Evolutionary conservation across 1,140 invertebrate genomes (phyloP), one percentile per base, ranked within the genome.

Genomic region (Caligus rogercresseyi): DNA sequence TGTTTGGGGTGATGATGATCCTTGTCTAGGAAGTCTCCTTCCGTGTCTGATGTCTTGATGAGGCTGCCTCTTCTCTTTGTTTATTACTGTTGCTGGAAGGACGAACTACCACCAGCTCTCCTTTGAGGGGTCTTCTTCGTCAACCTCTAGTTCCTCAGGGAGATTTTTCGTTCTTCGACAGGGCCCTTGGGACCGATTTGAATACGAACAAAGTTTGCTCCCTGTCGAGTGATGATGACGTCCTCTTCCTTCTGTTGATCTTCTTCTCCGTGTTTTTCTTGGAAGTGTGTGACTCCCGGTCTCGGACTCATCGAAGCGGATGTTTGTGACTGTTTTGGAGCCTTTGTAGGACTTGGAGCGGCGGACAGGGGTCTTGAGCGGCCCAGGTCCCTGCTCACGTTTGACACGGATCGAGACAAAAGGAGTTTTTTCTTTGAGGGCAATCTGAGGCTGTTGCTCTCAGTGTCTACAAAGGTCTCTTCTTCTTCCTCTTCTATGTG

Each of bases 261-360:
- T 16, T 3, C 23, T 60, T 11, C 18, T 60, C 43, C 26, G 15
- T 15, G 24, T 26, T 16, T 25, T 18, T 21, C 24, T 26, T 1
- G 54, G 54, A 4, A 56, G 14, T 18, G 54, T 56, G 20, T 56
- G 54, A 56, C 54, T 56, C 11, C 54, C 54, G 19, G 19, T 18
- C 18, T 25, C 57, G 3, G 57, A 31, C 15, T 25, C 57, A 2
- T 25, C 57, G 51, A 24, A 25, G n/a, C 18, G 25, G 21, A 60
- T 60, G n/a, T 25, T 26, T 1, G 57, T 60, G 15, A 60, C 57
- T 11, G 4, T 19, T 25, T 31, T 60, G 7, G 23, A 19, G 26
- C 16, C 23, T 25, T 60, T 60, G 15, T 60, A 25, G 15, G 57
- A 60, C 57, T 60, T 60, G 57, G 57, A 60, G 16, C 57, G 24